Base-by-base conservation (phyloP, 1,140 invertebrate species). In the Monochamus saltuarius region DNA sequence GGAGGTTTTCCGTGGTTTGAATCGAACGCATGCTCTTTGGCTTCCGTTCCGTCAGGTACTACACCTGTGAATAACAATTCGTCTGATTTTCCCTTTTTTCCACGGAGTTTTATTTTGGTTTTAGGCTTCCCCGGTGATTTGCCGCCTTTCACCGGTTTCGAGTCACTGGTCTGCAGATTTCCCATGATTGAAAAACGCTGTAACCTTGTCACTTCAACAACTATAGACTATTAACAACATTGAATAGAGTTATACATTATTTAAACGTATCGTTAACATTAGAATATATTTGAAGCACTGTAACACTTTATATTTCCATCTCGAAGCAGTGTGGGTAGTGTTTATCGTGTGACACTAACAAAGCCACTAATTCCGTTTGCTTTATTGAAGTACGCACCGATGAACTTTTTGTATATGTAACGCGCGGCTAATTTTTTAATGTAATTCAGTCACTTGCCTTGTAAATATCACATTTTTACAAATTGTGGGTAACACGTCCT, bases 91-190 rank as follows among this genome's bases (percentile, higher is more conserved):
- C 61, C 62, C 11, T 62, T 61, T 64, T 71, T 72, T 17, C 65
- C 69, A 34, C 71, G 42, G n/a, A 65, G 69, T 64, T 72, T 73
- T 56, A 65, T 71, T 38, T 66, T 62, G 17, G 56, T 63, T 64
- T 69, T 72, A 10, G 50, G 29, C 62, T 72, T 72, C 7, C 54
- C 55, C 22, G 49, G 53, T 62, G 50, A 34, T 64, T 72, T 72
- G 7, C 54, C 56, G 7, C 54, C 56, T 60, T 69, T 72, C n/a
- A 47, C 8, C 10, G 54, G 39, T 61, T 72, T 72, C 10, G 42
- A 37, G 53, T 72, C 68, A 38, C 58, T 62, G 2, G 62, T 61
- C 65, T 71, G 69, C 14, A 62, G 58, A 43, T 71, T 71, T 34
- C 69, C 69, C 69, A 71, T 70, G 46, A 19, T 64, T 56, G 14